Percentiles rank a stretch among this genome's conserved stretches.
These are phyloP conservation scores for Drosophila tsacasi DNA, from an alignment of 1,140 invertebrate genomes.

Conservation along the genomic window DNA sequence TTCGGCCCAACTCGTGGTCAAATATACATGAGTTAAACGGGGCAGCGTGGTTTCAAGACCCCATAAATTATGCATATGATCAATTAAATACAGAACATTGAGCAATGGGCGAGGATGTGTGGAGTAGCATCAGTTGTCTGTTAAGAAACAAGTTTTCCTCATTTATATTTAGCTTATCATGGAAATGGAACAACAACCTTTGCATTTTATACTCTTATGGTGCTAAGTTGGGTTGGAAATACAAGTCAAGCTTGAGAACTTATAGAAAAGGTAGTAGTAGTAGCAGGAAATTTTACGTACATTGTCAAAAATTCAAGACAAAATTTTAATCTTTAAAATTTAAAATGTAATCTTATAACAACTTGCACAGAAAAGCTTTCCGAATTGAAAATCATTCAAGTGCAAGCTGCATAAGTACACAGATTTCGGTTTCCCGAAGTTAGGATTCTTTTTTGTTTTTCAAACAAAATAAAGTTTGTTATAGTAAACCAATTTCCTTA, in stretches of 20 bases:
- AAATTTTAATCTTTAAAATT: no score
- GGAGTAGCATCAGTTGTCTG: constrained; percentile 5
- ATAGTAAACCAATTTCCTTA: no score
- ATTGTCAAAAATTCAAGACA: no score
- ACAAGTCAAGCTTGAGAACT: background rate
- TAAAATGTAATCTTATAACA: no score
- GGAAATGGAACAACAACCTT: background rate
- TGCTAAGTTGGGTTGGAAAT: background rate
- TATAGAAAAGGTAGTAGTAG: background rate
- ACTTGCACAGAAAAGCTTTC: no score
- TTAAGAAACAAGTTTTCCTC: constrained; percentile 1
- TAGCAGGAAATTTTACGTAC: no score
- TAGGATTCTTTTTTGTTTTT: no score
- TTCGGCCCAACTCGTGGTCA: constrained; percentile 19
- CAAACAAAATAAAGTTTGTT: no score
- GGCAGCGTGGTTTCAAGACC: background rate
- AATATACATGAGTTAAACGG: background rate
- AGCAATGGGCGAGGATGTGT: constrained; percentile 15
- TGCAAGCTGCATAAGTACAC: no score
- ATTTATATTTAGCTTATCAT: background rate
- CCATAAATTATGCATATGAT: constrained; percentile 44
- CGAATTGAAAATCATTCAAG: no score
- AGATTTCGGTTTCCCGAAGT: no score
- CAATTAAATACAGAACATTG: constrained; percentile 49
- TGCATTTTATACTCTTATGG: background rate